Evolutionary conservation across 2,888 invertebrate genomes (phyloP).

Genomic region (Nebria salina): DNA sequence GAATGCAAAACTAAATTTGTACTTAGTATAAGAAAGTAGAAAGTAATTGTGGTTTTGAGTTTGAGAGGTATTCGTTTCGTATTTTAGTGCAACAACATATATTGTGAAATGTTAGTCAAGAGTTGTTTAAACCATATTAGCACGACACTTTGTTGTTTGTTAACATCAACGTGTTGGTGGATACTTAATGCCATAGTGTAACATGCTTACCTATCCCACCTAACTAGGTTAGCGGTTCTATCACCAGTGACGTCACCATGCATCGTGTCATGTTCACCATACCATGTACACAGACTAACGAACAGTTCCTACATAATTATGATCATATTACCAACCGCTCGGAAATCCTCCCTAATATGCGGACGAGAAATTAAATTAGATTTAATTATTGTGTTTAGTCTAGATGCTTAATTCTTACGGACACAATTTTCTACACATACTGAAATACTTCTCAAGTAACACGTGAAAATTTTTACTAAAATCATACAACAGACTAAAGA

Average conservation of each 20-base stretch:
- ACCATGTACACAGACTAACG: slow-evolving; percentile 23
- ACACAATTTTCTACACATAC: slow-evolving; percentile 24
- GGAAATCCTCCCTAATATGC: slow-evolving; percentile 23
- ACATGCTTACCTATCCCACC: slow-evolving; percentile 33
- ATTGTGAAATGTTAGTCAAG: neutral
- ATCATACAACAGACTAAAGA: neutral
- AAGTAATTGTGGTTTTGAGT: neutral
- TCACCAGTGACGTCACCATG: slow-evolving; percentile 33
- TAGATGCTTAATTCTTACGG: slow-evolving; percentile 33
- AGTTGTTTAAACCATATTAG: neutral
- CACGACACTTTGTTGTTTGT: neutral
- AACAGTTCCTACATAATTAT: slow-evolving; percentile 42
- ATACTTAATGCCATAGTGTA: slow-evolving; percentile 27
- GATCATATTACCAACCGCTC: slow-evolving; percentile 37
- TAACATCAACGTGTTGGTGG: slow-evolving; percentile 6
- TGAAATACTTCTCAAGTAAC: slow-evolving; percentile 3
- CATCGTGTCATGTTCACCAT: slow-evolving; percentile 36
- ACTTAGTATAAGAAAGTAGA: neutral
- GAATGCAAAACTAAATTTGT: too few species aligned
- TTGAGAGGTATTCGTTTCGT: too few species aligned
- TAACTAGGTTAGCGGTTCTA: slow-evolving; percentile 40
- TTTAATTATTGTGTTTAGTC: slow-evolving; percentile 33
- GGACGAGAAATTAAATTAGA: slow-evolving; percentile 35
- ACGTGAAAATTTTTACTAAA: neutral
- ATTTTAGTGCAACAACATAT: too few species aligned